Evolutionary conservation across 2,797 vertebrate species (phyloP).

Genomic region (Acipenser ruthenus): DNA sequence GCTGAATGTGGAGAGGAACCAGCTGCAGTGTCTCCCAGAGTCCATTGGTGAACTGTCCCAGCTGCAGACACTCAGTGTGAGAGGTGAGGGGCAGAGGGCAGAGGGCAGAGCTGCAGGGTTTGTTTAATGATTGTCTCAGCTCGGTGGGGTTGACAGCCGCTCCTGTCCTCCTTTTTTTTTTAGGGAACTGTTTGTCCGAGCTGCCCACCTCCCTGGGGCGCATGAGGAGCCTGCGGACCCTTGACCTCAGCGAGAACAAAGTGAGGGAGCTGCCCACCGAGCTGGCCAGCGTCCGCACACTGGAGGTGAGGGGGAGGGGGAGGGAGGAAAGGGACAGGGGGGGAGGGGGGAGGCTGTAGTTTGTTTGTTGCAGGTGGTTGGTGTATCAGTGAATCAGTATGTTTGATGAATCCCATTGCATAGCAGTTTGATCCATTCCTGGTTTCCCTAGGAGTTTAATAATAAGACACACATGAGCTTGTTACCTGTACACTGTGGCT

Average conservation of each 20-base stretch:
- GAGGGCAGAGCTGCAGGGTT: not conserved
- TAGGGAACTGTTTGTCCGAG: constrained; percentile 74
- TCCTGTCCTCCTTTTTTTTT: not conserved
- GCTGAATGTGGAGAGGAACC: constrained; percentile 82
- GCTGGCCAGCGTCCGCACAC: constrained; percentile 65
- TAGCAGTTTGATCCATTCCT: not conserved
- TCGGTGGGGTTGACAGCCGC: not conserved
- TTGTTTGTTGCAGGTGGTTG: not conserved
- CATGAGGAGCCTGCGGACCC: constrained; percentile 67
- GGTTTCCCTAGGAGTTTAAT: not conserved
- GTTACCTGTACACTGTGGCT: not conserved
- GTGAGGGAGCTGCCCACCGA: constrained; percentile 61
- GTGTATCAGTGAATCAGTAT: not conserved
- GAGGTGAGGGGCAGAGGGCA: constrained; percentile 54
- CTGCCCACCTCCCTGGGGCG: constrained; percentile 59
- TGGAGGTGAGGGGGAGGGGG: constrained; percentile 59
- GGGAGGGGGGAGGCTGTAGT: no score
- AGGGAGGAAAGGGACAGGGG: no score
- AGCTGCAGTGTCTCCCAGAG: constrained; percentile 68
- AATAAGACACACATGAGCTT: not conserved
- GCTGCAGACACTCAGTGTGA: constrained; percentile 82
- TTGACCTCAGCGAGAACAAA: constrained; percentile 75
- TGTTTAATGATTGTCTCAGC: not conserved
- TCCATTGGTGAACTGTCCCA: constrained; percentile 68
- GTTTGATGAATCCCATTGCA: not conserved